Conservation (phyloP, 2,113 vertebrate species). For the Spheniscus mendiculus region DNA sequence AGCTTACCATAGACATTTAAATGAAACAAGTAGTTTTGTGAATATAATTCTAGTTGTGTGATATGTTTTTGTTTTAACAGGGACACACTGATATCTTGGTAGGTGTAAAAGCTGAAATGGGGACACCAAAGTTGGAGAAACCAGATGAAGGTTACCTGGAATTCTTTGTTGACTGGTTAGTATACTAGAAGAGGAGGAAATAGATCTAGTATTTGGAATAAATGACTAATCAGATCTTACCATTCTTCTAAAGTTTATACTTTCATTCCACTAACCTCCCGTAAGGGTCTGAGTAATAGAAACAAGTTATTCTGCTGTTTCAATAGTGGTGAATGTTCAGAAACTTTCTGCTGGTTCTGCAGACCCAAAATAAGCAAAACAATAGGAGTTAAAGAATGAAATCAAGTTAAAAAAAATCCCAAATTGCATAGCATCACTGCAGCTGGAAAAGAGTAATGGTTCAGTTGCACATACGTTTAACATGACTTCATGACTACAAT, state of each 20-base stretch:
- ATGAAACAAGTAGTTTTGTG: background rate
- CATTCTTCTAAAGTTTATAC: background rate
- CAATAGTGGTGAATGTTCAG: background rate
- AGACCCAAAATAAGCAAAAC: background rate
- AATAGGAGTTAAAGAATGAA: background rate
- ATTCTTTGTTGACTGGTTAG: constrained; percentile 97
- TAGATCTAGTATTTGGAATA: background rate
- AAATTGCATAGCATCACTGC: background rate
- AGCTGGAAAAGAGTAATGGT: background rate
- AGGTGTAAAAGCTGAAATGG: constrained; percentile 95
- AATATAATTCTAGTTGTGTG: background rate
- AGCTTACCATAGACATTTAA: background rate
- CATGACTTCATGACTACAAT: background rate
- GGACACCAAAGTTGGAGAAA: constrained; percentile 85
- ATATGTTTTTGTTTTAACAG: constrained; percentile 67
- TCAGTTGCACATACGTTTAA: background rate
- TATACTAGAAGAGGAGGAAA: background rate
- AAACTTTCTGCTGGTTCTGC: background rate
- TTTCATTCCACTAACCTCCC: background rate
- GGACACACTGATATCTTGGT: constrained; percentile 93
- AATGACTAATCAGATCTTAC: background rate
- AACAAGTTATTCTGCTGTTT: background rate
- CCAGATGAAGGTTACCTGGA: constrained; percentile 92
- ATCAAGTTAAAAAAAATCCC: background rate
- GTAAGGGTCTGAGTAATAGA: background rate